Conservation (phyloP, 2,113 vertebrate species). For the Mandrillus leucophaeus region DNA sequence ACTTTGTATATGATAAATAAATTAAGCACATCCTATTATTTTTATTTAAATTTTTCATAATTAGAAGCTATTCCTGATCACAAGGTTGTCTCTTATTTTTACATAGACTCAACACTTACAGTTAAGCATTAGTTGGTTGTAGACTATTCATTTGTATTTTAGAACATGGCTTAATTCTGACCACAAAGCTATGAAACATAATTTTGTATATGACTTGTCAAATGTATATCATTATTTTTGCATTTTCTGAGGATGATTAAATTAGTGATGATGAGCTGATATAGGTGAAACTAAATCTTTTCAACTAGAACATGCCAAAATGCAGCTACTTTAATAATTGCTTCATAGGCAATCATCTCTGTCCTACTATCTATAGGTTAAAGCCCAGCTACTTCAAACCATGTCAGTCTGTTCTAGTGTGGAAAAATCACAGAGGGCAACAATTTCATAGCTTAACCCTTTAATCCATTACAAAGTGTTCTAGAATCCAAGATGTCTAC, state of each 20-base stretch:
- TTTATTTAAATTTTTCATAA: slow-evolving; percentile 30
- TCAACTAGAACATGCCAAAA: background rate
- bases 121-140: background rate
- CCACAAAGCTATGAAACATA: background rate
- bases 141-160: background rate
- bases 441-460: background rate
- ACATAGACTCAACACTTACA: background rate
- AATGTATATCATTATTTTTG: background rate
- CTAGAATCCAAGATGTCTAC: background rate
- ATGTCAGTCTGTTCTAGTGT: background rate
- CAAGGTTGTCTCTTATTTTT: background rate
- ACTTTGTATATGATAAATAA: background rate
- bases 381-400: background rate
- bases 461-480: background rate
- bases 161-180: background rate
- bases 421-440: background rate
- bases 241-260: background rate
- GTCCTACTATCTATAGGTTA: background rate
- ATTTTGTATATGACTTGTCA: background rate
- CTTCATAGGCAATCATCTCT: background rate
- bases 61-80: background rate
- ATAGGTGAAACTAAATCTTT: background rate
- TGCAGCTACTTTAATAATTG: background rate
- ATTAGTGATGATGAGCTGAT: background rate
- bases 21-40: background rate